Conservation (phyloP, 2,888 invertebrate species). For the Cephus rjabovi region DNA sequence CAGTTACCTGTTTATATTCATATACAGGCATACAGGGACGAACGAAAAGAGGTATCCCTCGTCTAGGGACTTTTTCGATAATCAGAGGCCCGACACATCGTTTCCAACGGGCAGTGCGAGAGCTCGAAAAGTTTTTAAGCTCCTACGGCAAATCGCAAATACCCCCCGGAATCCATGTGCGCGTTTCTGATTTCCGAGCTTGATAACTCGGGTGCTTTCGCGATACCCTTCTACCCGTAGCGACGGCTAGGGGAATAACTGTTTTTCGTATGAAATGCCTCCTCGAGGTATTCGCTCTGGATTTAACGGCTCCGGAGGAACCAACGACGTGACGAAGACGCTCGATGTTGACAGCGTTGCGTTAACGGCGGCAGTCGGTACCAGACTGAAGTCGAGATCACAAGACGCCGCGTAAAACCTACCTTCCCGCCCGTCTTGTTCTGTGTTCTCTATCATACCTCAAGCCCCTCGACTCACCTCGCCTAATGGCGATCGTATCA, state of each 20-base stretch:
- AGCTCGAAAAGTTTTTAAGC: neutral
- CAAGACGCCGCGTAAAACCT: slow-evolving; percentile 10
- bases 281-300: neutral
- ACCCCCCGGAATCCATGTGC: neutral
- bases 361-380: slow-evolving; percentile 37
- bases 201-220: neutral
- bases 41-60: neutral
- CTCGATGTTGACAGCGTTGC: neutral
- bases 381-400: slow-evolving; percentile 39
- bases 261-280: neutral
- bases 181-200: neutral
- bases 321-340: neutral
- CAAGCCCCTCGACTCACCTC: slow-evolving; percentile 24
- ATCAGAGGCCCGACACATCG: neutral
- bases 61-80: neutral
- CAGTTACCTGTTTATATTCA: neutral
- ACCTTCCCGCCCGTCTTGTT: slow-evolving; percentile 15
- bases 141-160: neutral
- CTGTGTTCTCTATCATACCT: slow-evolving; percentile 29
- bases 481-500: slow-evolving; percentile 16
- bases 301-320: neutral
- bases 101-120: neutral
- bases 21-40: neutral
- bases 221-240: neutral
- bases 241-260: neutral